These are phyloP conservation scores for Porites lutea DNA, from an alignment of 64 coral and sea anemone species.

Conservation along the genomic window DNA sequence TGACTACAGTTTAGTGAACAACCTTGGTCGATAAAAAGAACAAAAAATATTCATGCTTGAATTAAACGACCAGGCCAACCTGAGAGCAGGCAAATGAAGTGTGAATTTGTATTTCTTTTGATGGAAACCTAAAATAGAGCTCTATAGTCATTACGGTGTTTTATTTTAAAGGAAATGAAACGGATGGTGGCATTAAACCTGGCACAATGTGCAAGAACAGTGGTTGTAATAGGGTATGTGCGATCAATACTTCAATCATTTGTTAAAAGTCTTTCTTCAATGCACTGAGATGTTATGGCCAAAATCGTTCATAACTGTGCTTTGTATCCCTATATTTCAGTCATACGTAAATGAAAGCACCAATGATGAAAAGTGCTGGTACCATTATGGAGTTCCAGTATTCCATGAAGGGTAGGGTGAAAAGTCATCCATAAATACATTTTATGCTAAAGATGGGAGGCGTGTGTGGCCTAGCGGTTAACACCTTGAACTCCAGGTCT, in stretches of 20 bases:
- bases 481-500: too few species aligned
- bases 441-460: too few species aligned
- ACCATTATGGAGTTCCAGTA: slow-evolving; percentile 85
- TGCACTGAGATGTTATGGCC: too few species aligned
- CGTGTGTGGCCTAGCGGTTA: too few species aligned
- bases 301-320: neutral
- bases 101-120: too few species aligned
- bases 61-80: too few species aligned
- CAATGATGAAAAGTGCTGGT: slow-evolving; percentile 88
- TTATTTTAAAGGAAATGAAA: slow-evolving; percentile 37
- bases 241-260: neutral
- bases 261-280: neutral
- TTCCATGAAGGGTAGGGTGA: slow-evolving; percentile 94
- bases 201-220: slow-evolving; percentile 96
- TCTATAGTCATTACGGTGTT: neutral
- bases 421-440: neutral
- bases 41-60: too few species aligned
- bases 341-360: slow-evolving; percentile 81
- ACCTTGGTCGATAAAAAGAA: too few species aligned
- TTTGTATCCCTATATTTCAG: slow-evolving; percentile 39
- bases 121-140: neutral
- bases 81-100: too few species aligned
- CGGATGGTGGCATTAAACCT: slow-evolving; percentile 72
- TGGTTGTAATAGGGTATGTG: slow-evolving; percentile 72
- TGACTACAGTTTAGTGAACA: too few species aligned